Evolutionary conservation across 1,140 invertebrate genomes (phyloP).

Genomic region (Pemphigus obesinymphae): DNA sequence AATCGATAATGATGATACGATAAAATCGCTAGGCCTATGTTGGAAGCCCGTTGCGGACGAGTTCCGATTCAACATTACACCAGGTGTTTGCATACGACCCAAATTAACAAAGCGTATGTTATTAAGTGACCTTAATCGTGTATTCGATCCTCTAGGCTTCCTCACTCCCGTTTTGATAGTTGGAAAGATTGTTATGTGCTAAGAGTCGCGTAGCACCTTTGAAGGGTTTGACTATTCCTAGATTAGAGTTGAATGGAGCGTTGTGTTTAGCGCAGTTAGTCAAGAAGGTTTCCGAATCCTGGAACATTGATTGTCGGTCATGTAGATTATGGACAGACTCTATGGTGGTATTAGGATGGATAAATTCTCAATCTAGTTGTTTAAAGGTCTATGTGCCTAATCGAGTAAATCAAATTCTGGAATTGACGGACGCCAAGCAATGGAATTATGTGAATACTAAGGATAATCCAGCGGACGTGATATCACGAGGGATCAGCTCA

Average conservation of each 20-base stretch:
- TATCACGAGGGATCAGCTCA: constrained; percentile 50
- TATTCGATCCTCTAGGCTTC: background rate
- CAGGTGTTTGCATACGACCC: too few species aligned
- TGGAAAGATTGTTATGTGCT: background rate
- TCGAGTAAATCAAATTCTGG: constrained; percentile 50
- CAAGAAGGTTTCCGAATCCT: background rate
- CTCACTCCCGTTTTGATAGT: constrained; percentile 45
- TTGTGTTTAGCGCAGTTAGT: background rate
- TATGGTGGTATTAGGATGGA: constrained; percentile 50
- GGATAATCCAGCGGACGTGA: background rate
- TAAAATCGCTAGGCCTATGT: background rate
- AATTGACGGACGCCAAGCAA: constrained; percentile 22
- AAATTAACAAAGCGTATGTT: too few species aligned
- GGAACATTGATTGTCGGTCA: background rate
- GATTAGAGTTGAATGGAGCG: background rate
- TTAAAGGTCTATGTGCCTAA: constrained; percentile 52
- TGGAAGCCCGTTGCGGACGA: background rate
- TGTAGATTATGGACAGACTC: constrained; percentile 49
- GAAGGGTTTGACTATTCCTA: background rate
- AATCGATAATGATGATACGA: background rate
- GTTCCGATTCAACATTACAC: background rate
- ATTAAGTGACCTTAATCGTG: background rate
- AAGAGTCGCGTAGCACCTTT: background rate
- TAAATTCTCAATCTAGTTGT: constrained; percentile 45
- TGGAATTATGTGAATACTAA: constrained; percentile 52